phyloP scores from a whole-genome alignment of 2,888 invertebrate genomes.

The Venusia cambrica region DNA sequence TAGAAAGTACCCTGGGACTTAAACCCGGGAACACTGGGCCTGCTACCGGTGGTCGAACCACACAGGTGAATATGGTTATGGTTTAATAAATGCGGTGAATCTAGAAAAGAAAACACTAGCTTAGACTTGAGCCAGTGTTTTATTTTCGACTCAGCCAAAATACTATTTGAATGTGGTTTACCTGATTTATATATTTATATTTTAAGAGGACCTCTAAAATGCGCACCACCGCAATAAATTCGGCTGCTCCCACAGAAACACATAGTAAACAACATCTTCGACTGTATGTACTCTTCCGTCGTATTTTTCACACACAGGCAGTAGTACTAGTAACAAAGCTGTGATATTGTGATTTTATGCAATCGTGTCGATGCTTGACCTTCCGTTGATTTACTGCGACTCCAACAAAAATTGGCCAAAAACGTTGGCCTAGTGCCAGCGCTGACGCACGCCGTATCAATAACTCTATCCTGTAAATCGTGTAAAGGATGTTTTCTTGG shows the following conservation, averaged over 20 bases:
- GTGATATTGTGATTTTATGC: constrained; percentile 40
- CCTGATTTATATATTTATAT: too few species aligned
- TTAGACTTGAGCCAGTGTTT: too few species aligned
- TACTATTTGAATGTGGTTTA: too few species aligned
- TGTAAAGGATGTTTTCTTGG: constrained; percentile 39
- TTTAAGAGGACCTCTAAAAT: too few species aligned
- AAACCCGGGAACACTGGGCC: too few species aligned
- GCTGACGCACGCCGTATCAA: constrained; percentile 28
- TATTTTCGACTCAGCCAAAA: too few species aligned
- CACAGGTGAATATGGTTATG: too few species aligned
- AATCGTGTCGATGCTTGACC: constrained; percentile 41
- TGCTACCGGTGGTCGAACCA: too few species aligned
- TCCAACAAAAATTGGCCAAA: constrained; percentile 60
- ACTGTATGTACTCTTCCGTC: constrained; percentile 15
- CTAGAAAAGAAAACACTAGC: too few species aligned
- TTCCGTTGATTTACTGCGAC: constrained; percentile 51
- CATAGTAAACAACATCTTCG: constrained; percentile 19
- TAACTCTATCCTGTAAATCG: constrained; percentile 31
- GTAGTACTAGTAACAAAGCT: constrained; percentile 25
- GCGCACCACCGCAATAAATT: constrained; percentile 15
- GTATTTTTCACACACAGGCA: constrained; percentile 20
- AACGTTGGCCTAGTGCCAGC: constrained; percentile 54
- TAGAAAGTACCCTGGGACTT: too few species aligned
- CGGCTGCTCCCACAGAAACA: constrained; percentile 8
- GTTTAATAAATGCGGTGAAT: too few species aligned